Percentiles rank a stretch among this genome's conserved stretches.
phyloP scores from a whole-genome alignment of 2,797 vertebrate species.

The Oreochromis mossambicus region DNA sequence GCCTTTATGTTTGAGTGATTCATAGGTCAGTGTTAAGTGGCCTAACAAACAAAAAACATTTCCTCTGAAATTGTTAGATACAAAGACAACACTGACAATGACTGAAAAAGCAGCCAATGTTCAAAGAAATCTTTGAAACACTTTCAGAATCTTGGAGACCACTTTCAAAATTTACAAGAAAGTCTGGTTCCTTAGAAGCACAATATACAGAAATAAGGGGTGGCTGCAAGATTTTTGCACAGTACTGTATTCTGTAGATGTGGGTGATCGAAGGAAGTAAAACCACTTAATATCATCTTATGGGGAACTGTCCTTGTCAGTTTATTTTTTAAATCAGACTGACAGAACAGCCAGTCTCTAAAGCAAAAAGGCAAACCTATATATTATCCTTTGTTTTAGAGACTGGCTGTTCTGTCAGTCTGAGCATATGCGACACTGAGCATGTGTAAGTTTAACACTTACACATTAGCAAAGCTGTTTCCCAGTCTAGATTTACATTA shows the following conservation, averaged over 20 bases:
- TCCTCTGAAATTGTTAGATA: neutral
- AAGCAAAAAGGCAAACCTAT: neutral
- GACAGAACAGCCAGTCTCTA: neutral
- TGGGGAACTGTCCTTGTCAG: neutral
- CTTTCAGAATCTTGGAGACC: neutral
- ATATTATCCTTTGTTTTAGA: neutral
- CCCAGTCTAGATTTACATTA: neutral
- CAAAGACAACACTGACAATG: neutral
- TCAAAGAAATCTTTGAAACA: neutral
- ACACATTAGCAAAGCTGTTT: neutral
- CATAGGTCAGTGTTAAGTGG: neutral
- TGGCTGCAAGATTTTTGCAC: neutral
- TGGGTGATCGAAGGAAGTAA: neutral
- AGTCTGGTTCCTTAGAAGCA: neutral
- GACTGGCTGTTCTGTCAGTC: too few relatives aligned
- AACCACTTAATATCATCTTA: neutral
- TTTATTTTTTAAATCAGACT: neutral
- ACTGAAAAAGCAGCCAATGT: neutral
- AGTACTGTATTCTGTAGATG: neutral
- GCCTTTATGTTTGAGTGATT: neutral
- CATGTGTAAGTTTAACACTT: neutral
- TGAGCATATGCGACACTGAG: neutral
- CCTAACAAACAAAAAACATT: neutral
- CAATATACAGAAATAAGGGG: neutral
- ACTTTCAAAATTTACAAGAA: neutral